These are phyloP conservation scores for Conus ventricosus DNA, from an alignment of 1,140 invertebrate species.

Conservation along the genomic window DNA sequence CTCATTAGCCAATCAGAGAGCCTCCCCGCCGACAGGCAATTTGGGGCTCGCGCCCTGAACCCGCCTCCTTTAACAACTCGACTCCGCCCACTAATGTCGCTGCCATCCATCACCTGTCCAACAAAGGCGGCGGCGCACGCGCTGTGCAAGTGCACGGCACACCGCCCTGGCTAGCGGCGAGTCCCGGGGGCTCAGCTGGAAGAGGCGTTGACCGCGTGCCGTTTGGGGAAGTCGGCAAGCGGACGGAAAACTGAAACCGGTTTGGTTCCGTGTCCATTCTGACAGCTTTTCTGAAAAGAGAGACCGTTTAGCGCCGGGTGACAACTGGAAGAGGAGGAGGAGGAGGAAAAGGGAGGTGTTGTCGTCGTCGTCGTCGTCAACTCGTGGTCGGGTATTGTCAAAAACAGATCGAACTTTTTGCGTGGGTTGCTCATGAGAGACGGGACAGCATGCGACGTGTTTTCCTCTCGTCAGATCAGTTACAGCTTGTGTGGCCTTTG, in stretches of 20 bases:
- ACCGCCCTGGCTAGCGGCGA: background rate
- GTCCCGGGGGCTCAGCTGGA: background rate
- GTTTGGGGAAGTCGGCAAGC: background rate
- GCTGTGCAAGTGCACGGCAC: background rate
- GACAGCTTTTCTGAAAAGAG: background rate
- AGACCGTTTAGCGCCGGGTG: background rate
- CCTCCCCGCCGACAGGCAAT: constrained; percentile 5
- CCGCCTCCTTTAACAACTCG: background rate
- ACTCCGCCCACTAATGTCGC: background rate
- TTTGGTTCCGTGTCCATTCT: background rate
- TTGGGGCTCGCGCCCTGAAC: background rate
- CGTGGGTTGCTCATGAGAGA: too few relatives aligned
- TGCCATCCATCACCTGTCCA: constrained; percentile 1
- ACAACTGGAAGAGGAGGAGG: too few relatives aligned
- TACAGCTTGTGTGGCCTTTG: too few relatives aligned
- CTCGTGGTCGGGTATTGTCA: too few relatives aligned
- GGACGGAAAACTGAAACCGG: background rate
- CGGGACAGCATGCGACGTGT: too few relatives aligned
- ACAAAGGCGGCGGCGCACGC: background rate
- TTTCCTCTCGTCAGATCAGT: too few relatives aligned
- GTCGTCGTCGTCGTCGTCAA: too few relatives aligned
- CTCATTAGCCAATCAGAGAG: constrained; percentile 10
- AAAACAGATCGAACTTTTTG: too few relatives aligned
- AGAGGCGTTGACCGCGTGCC: background rate
- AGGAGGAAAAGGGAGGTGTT: too few relatives aligned